A percentile compares a stretch with the other conserved stretches of the same genome.
Evolutionary conservation across 2,797 vertebrate genomes (phyloP).

Genomic region (Spea hammondii): DNA sequence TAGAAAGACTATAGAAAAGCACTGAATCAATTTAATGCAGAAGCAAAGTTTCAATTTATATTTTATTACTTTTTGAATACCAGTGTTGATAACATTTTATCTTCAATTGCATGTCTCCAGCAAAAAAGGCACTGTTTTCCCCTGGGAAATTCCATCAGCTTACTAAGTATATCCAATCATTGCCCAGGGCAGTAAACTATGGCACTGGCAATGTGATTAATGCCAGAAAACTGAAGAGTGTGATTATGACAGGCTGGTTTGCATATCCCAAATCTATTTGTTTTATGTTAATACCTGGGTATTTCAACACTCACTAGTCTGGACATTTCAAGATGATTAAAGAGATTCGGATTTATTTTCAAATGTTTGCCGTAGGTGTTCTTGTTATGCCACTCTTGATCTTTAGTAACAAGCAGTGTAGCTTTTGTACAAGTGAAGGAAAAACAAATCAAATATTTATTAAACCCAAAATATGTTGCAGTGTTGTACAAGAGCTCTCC

Average conservation of each 20-base stretch:
- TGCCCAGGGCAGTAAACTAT: conserved; percentile 34
- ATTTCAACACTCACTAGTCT: conserved; percentile 25
- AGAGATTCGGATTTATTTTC: conserved; percentile 23
- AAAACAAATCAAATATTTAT: conserved; percentile 13
- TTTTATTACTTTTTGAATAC: not conserved
- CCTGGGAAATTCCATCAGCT: conserved; percentile 24
- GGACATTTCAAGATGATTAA: conserved; percentile 37
- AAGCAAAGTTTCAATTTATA: not conserved
- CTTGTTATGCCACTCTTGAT: conserved; percentile 19
- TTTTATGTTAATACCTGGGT: conserved; percentile 37
- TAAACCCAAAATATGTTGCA: not conserved
- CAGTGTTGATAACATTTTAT: conserved; percentile 10
- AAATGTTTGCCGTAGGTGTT: conserved; percentile 40
- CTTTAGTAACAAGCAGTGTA: conserved; percentile 7
- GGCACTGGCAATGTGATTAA: conserved; percentile 39
- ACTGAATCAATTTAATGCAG: not conserved
- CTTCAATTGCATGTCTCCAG: conserved; percentile 4
- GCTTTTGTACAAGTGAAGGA: conserved; percentile 3
- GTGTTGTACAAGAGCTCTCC: not conserved
- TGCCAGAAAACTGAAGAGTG: conserved; percentile 33
- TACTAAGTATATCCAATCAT: conserved; percentile 34
- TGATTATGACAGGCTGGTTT: conserved; percentile 41
- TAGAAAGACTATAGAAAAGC: not conserved
- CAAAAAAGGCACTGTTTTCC: conserved; percentile 18
- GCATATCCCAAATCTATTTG: conserved; percentile 46